Evolutionary conservation across 2,888 invertebrate genomes (phyloP).

Genomic region (Orthosia cruda): DNA sequence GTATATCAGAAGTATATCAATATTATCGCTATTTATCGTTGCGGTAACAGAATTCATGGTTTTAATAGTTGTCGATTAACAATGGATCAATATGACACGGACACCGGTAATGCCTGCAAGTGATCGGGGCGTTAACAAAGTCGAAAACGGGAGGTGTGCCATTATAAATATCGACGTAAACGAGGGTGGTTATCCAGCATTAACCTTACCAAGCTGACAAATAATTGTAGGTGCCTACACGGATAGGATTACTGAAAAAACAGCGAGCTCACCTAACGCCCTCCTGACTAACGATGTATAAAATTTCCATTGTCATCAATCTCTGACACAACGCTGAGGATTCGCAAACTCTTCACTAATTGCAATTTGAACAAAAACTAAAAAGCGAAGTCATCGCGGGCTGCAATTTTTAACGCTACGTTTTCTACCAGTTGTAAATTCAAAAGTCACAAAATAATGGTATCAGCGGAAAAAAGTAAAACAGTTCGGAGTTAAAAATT

Average conservation of each 20-base stretch:
- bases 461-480: constrained; percentile 69
- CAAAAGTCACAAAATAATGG: constrained; percentile 73
- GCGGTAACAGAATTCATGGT: constrained; percentile 83
- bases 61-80: constrained; percentile 82
- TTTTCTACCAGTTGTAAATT: constrained; percentile 81
- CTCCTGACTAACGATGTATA: constrained; percentile 91
- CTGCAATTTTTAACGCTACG: constrained; percentile 87
- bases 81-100: constrained; percentile 70
- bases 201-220: constrained; percentile 80
- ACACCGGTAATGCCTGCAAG: constrained; percentile 56
- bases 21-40: constrained; percentile 80
- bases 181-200: constrained; percentile 73
- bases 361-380: constrained; percentile 91
- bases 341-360: constrained; percentile 91
- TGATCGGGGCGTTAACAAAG: constrained; percentile 63
- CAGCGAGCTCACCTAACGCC: constrained; percentile 89
- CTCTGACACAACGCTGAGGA: constrained; percentile 91
- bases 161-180: constrained; percentile 74
- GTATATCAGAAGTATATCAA: too few relatives aligned
- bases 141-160: constrained; percentile 55
- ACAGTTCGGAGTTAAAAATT: constrained; percentile 55
- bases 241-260: constrained; percentile 89
- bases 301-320: constrained; percentile 92
- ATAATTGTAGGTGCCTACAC: constrained; percentile 82
- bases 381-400: constrained; percentile 89